phyloP scores from a whole-genome alignment of 2,113 vertebrate genomes.

The Candoia aspera region DNA sequence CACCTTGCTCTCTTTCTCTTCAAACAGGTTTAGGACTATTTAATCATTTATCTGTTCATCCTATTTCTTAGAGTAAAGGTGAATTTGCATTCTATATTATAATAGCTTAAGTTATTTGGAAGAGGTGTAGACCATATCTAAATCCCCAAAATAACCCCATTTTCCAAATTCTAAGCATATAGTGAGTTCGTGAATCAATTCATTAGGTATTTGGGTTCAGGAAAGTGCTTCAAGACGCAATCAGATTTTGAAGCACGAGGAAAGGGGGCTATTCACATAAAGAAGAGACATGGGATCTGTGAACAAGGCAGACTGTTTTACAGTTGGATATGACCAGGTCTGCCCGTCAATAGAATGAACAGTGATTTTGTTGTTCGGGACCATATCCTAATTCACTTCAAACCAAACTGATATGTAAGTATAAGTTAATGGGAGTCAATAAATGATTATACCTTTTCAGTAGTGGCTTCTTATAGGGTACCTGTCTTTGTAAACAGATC shows the following conservation, averaged over 20 bases:
- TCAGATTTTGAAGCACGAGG: neutral
- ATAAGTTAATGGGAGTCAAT: neutral
- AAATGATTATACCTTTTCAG: neutral
- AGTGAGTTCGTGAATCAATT: neutral
- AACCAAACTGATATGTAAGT: neutral
- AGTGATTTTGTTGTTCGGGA: neutral
- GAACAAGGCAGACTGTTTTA: neutral
- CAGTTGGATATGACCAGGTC: neutral
- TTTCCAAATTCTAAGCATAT: neutral
- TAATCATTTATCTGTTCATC: neutral
- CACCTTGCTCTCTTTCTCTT: constrained; percentile 20
- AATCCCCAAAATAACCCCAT: neutral
- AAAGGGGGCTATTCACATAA: neutral
- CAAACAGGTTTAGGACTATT: neutral
- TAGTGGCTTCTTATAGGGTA: neutral
- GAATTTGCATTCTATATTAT: neutral
- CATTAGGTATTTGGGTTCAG: neutral
- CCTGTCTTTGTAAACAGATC: neutral
- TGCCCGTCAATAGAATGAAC: neutral
- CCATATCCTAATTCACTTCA: neutral
- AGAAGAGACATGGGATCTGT: neutral
- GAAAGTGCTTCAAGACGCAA: neutral
- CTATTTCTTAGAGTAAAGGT: neutral
- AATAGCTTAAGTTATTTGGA: neutral
- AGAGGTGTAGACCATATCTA: neutral